Evolutionary conservation across 2,888 invertebrate genomes (phyloP), one percentile per base, ranked within the genome.

Genomic region (Drosophila testacea): DNA sequence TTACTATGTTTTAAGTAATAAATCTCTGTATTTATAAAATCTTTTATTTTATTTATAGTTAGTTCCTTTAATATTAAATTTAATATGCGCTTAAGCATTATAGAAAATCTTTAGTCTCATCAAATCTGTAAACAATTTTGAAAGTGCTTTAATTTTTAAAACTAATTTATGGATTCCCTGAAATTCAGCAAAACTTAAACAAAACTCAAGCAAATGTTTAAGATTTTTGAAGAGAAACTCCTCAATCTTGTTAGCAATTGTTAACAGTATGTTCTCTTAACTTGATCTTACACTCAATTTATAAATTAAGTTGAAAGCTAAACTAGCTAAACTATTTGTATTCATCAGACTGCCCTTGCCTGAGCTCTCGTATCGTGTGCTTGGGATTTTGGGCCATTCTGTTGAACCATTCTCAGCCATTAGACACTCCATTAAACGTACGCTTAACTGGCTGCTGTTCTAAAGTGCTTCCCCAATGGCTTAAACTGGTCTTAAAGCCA

Each of bases 351-450:
- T 30, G 32, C 3, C 13, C 42, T n/a, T 39, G 52, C 34, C 44
- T 51, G 50, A 11, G 36, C 34, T 44, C 32, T 27, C 16, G 22
- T 51, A 27, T 38, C 13, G 7, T 41, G 16, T 48, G 22, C 11
- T 50, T 62, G 39, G 38, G 38, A 30, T 34, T n/a, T 34, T 30
- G 50, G 47, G 7, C 46, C 67, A 67, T 71, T 51, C 50, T 54
- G 52, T 50, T 47, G 34, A 44, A 46, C 41, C 63, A 54, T 55
- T 47, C 41, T 50, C 46, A 60, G 56, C 73, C 60, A 73, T 73
- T 69, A 69, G 64, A 36, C 68, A 76, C 61, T 73, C 73, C 69
- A 76, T 77, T 73, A 77, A 77, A 65, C 74, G 74, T 65, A 62
- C 65, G 65, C 70, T 64, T 69, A 52, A 73, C 73, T 57, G 69